Percentiles rank a stretch among this genome's conserved stretches.
phyloP scores from a whole-genome alignment of 2,113 vertebrate species.

The Pavo muticus region DNA sequence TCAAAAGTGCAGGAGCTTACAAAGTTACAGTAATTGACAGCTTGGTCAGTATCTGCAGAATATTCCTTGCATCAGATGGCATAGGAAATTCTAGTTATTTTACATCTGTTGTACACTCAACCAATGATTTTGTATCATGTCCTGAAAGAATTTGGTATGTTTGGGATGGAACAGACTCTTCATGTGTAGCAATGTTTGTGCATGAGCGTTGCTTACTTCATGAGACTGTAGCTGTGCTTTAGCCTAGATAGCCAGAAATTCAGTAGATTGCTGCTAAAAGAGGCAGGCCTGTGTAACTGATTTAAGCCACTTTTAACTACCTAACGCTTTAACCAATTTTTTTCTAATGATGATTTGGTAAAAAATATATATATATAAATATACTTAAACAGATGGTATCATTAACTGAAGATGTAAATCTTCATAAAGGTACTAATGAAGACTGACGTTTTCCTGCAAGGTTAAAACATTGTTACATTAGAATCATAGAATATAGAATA shows the following conservation, averaged over 20 bases:
- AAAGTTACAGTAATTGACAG: background rate
- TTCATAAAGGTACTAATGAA: slow-evolving; percentile 47
- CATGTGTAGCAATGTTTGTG: background rate
- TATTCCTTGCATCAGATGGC: background rate
- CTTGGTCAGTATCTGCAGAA: background rate
- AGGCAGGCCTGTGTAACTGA: background rate
- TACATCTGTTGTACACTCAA: too few species aligned
- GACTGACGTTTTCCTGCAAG: slow-evolving; percentile 33
- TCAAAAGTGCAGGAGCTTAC: background rate
- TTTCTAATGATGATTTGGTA: background rate
- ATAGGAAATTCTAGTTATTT: background rate
- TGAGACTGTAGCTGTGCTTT: background rate
- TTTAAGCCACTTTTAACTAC: background rate
- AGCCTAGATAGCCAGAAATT: background rate
- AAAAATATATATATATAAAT: background rate
- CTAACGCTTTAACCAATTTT: background rate
- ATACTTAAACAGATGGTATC: slow-evolving; percentile 9
- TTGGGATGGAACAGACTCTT: background rate
- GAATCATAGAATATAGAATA: too few species aligned
- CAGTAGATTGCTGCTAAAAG: background rate
- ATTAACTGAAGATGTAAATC: slow-evolving; percentile 3
- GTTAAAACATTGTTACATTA: slow-evolving; percentile 22
- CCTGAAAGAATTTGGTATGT: background rate
- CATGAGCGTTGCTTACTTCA: background rate
- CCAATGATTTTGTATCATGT: background rate